Percentiles rank a stretch among this genome's conserved stretches.
Evolutionary conservation across 53 echinoderm and acorn worm genomes (phyloP).

Genomic region (Holothuria scabra): DNA sequence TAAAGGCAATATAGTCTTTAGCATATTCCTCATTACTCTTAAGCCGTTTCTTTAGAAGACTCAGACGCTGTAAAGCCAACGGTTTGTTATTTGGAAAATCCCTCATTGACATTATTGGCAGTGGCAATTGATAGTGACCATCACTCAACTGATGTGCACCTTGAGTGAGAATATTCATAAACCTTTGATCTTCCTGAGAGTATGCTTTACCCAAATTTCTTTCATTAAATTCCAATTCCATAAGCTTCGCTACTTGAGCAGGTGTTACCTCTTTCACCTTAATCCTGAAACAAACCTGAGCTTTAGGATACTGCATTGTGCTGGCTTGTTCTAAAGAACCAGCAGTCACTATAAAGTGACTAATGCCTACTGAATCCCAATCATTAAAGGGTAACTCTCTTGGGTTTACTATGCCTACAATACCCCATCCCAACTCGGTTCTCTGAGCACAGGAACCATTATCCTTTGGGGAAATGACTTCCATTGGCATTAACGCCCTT

Average conservation of each 20-base stretch:
- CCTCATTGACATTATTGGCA: not conserved
- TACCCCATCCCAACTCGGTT: not conserved
- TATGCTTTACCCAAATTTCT: not conserved
- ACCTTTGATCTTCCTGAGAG: not conserved
- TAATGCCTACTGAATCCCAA: too few relatives aligned
- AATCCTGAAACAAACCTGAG: too few relatives aligned
- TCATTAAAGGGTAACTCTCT: too few relatives aligned
- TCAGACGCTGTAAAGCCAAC: not conserved
- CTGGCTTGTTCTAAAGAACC: too few relatives aligned
- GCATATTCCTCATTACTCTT: not conserved
- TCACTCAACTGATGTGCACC: not conserved
- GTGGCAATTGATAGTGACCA: slow-evolving; percentile 8
- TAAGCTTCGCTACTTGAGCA: too few relatives aligned
- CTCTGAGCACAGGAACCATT: too few relatives aligned
- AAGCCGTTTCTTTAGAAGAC: not conserved
- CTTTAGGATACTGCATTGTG: too few relatives aligned
- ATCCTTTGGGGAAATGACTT: too few relatives aligned
- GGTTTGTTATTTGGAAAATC: not conserved
- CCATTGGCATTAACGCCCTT: too few relatives aligned
- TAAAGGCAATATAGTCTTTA: slow-evolving; percentile 4
- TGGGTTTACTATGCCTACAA: not conserved
- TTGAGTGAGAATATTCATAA: not conserved
- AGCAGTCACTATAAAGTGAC: too few relatives aligned
- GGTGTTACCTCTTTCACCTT: too few relatives aligned
- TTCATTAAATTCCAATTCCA: too few relatives aligned